Evolutionary conservation across 2,113 vertebrate species (phyloP).

Genomic region (Pseudorhombus dupliciocellatus): DNA sequence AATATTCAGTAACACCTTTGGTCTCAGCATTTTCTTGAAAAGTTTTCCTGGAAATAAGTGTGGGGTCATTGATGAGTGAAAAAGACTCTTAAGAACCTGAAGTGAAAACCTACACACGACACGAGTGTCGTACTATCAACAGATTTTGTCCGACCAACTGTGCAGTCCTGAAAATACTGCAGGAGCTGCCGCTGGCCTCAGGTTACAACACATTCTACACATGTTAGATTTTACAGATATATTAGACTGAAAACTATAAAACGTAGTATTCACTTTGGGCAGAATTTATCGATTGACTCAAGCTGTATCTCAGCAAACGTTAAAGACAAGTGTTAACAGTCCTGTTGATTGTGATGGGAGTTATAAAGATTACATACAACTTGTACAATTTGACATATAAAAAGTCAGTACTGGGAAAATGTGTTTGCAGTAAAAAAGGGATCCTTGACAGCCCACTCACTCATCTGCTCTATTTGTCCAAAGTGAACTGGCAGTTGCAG

Average conservation of each 20-base stretch:
- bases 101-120: neutral
- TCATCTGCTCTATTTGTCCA: constrained; percentile 27
- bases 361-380: neutral
- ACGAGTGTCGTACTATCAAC: no score
- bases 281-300: neutral
- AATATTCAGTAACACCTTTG: no score
- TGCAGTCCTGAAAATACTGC: no score
- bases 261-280: neutral
- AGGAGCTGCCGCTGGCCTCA: neutral
- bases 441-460: neutral
- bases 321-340: neutral
- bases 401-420: neutral
- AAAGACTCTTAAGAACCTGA: neutral
- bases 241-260: neutral
- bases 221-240: neutral
- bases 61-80: neutral
- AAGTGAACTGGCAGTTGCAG: constrained; percentile 29
- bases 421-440: constrained; percentile 15
- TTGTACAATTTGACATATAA: constrained; percentile 1
- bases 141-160: no score
- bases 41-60: neutral
- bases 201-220: neutral
- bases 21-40: neutral
- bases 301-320: neutral
- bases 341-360: neutral